Evolutionary conservation across 2,113 vertebrate genomes (phyloP).

Genomic region (Sitta europaea): DNA sequence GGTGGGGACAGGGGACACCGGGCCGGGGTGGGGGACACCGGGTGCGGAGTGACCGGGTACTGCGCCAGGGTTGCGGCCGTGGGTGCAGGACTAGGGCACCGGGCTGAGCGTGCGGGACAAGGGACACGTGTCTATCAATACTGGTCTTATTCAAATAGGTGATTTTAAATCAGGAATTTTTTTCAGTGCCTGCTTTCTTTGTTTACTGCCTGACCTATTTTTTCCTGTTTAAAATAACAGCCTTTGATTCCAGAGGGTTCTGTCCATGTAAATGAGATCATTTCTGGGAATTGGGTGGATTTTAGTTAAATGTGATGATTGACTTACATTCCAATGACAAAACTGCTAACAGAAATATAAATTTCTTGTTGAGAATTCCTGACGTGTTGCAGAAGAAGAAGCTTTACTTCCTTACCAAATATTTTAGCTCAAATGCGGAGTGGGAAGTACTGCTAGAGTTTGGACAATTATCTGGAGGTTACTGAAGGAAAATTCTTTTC

Average conservation of each 20-base stretch:
- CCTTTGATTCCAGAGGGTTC: neutral
- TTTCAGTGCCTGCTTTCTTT: neutral
- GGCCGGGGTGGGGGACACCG: too few relatives aligned
- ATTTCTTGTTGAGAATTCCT: neutral
- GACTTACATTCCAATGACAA: neutral
- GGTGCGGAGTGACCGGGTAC: too few relatives aligned
- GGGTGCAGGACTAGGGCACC: neutral
- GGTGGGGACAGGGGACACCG: too few relatives aligned
- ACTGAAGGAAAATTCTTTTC: neutral
- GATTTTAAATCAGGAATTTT: neutral
- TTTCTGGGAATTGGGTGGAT: neutral
- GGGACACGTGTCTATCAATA: neutral
- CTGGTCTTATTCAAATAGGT: neutral
- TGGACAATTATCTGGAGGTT: neutral
- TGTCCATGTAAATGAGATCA: neutral
- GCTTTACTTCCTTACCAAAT: neutral
- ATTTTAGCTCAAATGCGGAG: neutral
- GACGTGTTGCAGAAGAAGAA: neutral
- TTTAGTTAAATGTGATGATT: neutral
- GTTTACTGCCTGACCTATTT: neutral
- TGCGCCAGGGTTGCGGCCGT: too few relatives aligned
- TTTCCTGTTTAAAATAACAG: neutral
- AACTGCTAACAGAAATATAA: neutral
- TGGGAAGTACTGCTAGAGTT: neutral
- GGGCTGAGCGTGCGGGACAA: accelerated